Evolutionary conservation across 2,888 invertebrate genomes (phyloP).

Genomic region (Agriotes lineatus): DNA sequence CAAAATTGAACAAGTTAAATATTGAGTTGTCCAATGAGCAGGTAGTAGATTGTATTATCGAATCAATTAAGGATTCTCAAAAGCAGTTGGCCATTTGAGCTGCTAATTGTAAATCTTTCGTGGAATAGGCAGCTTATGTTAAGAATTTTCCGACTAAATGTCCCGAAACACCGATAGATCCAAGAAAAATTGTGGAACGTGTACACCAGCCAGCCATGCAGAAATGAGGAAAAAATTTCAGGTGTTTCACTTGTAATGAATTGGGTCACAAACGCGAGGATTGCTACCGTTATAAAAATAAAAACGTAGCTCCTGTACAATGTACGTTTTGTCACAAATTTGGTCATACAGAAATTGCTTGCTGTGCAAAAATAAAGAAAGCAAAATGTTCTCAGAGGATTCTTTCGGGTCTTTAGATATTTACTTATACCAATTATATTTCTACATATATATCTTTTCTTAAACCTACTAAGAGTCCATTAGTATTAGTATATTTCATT

Average conservation of each 20-base stretch:
- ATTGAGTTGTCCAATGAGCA: constrained; percentile 14
- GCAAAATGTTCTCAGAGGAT: not conserved
- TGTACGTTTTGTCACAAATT: not conserved
- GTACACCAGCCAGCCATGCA: not conserved
- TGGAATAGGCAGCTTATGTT: constrained; percentile 1
- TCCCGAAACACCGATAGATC: not conserved
- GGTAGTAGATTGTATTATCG: constrained; percentile 16
- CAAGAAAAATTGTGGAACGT: too few species aligned
- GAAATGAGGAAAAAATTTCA: not conserved
- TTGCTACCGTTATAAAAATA: not conserved
- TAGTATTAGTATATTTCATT: too few species aligned
- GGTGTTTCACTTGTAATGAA: not conserved
- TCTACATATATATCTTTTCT: too few species aligned
- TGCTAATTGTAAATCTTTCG: constrained; percentile 7
- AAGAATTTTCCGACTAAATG: constrained; percentile 9
- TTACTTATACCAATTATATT: too few species aligned
- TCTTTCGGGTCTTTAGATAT: too few species aligned
- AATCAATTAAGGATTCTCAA: constrained; percentile 3
- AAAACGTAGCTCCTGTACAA: not conserved
- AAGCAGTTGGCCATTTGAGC: constrained; percentile 1
- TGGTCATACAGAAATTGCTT: not conserved
- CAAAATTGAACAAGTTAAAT: not conserved
- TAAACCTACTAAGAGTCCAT: too few species aligned
- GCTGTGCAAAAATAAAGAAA: not conserved
- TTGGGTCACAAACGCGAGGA: not conserved